phyloP scores from a whole-genome alignment of 2,888 invertebrate species.

The Melieria crassipennis region DNA sequence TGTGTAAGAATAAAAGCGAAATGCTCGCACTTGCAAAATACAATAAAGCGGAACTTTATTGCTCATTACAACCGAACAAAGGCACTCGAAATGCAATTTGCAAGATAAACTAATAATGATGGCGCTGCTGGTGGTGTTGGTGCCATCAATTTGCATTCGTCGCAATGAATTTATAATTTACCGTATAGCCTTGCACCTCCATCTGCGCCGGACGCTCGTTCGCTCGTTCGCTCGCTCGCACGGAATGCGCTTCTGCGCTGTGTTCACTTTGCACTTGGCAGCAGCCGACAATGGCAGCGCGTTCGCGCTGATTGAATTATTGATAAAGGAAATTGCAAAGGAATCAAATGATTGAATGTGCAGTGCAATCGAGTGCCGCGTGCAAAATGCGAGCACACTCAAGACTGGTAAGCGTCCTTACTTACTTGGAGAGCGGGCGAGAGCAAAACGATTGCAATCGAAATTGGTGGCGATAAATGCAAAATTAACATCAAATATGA shows the following conservation, averaged over 20 bases:
- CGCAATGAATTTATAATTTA: constrained; percentile 33
- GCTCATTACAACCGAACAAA: constrained; percentile 20
- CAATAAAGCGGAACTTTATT: constrained; percentile 19
- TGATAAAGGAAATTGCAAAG: constrained; percentile 35
- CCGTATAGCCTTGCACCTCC: neutral
- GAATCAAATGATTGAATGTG: constrained; percentile 26
- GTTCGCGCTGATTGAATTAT: constrained; percentile 36
- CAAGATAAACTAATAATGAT: constrained; percentile 34
- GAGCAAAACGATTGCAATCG: no score
- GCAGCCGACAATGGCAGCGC: constrained; percentile 19
- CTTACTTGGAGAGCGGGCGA: no score
- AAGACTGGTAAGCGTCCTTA: no score
- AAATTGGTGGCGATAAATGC: no score
- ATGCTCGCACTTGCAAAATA: neutral
- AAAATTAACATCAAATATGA: no score
- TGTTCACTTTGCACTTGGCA: constrained; percentile 34
- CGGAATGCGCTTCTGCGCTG: neutral
- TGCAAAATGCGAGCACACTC: no score
- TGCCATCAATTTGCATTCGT: constrained; percentile 18
- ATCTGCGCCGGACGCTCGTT: neutral
- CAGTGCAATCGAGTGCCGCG: constrained; percentile 8
- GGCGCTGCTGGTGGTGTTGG: neutral
- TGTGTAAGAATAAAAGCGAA: no score
- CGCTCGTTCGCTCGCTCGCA: no score
- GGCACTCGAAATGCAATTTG: constrained; percentile 31